Base-by-base conservation (phyloP, 2,888 invertebrate genomes). In the Cryptosula pallasiana region DNA sequence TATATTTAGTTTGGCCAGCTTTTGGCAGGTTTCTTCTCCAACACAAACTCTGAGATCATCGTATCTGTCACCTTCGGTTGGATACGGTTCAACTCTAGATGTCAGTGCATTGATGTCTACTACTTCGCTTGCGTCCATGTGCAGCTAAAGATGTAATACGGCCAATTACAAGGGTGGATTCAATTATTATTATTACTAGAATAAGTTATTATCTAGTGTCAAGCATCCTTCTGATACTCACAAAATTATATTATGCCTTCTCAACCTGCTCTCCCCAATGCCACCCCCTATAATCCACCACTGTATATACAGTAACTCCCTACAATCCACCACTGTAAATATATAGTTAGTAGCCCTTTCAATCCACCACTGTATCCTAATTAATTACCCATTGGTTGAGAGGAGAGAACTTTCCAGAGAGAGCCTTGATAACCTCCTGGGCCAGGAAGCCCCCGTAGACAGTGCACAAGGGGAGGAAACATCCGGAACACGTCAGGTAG, bases 381-480 rank as follows among this genome's bases (percentile, higher is more conserved):
- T 45, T 45, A 74, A 80, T 76, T 74, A 86, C 83, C 82, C 82
- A 85, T 73, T 86, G 86, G 34, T 78, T 76, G 20, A 86, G 76
- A n/a, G 86, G 86, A 32, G 82, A 78, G 73, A 85, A 86, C 76
- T 85, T 86, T n/a, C 82, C 83, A 5, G 85, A 84, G 25, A 86
- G 75, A 1, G 84, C 82, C 74, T 86, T 86, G 16, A 86, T 76
- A 5, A 78, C 83, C 74, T 86, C 85, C 77, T 86, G 85, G n/a
- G 85, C 85, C 2, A 82, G 81, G 27, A 85, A 76, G 20, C 85
- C 84, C 9, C 85, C 86, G 25, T 84, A 74, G 1, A 80, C 77
- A 0, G 85, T 83, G 79, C 82, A 83, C 20, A 85, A 74, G 0
- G 84, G 83, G 0, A 81, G 78, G 29, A 84, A 78, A 57, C 79